Evolutionary conservation across 2,797 vertebrate genomes (phyloP), one percentile per base, ranked within the genome.

Genomic region (Pseudochirops cupreus): DNA sequence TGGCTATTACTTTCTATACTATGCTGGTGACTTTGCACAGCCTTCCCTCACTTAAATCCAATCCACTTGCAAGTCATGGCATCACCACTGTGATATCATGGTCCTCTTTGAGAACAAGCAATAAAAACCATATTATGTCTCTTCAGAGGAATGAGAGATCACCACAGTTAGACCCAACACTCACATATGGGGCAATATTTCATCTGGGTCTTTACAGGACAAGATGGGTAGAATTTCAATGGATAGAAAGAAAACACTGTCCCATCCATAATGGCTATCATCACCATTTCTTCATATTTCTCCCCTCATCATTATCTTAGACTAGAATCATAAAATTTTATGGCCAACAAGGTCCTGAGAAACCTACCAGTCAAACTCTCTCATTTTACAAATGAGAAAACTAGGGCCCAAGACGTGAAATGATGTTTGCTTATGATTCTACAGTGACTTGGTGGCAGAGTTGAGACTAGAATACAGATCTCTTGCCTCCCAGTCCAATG

Each of bases 201-300:
- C 55, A 94, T 56, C 50, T 53, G 94, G 92, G 87, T 33, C 14
- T 26, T 13, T 13, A n/a, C 91, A 33, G 56, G 21, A 91, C 3
- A 82, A 21, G 46, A 56, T 94, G 67, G 39, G 82, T 50, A 95
- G 94, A 56, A 93, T 28, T 95, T 58, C 92, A 13, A 91, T 7
- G 7, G 91, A 39, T 59, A 92, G 59, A 62, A 33, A 62, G 13
- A 31, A 62, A 33, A 28, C 31, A 62, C 59, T 14, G 7, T 3
- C 67, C n/a, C n/a, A 46, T 82, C n/a, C n/a, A 46, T 24, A 82
- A 82, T 46, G 18, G n/a, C 18, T 9, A 10, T 5, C 18, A 24
- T 4, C n/a, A 39, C n/a, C 67, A 82, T 46, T 46, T 82, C 67
- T 16, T 14, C 14, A 1, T 33, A 67, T 67, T 67, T n/a, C 33